Percentiles rank a stretch among this genome's conserved stretches.
Conservation (phyloP, 2,888 invertebrate genomes). For the Agrotis ipsilon region DNA sequence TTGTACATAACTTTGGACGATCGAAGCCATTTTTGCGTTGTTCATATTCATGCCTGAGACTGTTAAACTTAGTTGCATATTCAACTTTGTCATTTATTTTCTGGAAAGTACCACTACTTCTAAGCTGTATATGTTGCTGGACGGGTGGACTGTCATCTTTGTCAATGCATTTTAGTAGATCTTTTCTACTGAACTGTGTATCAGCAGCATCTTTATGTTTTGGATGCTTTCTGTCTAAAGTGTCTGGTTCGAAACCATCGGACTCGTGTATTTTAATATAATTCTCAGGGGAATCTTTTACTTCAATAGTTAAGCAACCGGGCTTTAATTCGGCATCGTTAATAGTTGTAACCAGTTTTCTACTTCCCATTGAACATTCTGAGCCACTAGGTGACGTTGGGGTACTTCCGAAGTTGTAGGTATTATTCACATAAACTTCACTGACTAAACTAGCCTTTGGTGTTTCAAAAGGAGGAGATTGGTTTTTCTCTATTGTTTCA, state of each 20-base stretch:
- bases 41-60: constrained; percentile 94
- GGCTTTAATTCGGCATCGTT: constrained; percentile 92
- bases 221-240: constrained; percentile 94
- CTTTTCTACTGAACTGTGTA: constrained; percentile 81
- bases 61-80: constrained; percentile 91
- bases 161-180: constrained; percentile 79
- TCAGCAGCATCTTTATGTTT: constrained; percentile 81
- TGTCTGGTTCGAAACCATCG: constrained; percentile 96
- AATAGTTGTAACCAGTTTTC: constrained; percentile 89
- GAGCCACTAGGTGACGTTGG: constrained; percentile 92
- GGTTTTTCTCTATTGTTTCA: constrained; percentile 81
- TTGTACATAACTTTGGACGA: constrained; percentile 80
- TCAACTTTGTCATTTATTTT: constrained; percentile 84
- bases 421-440: constrained; percentile 95
- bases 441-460: constrained; percentile 92
- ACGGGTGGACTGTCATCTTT: constrained; percentile 70
- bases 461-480: constrained; percentile 65
- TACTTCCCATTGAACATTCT: constrained; percentile 91
- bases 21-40: constrained; percentile 89
- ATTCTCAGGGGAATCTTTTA: constrained; percentile 95
- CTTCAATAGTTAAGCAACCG: constrained; percentile 96
- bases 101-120: constrained; percentile 94
- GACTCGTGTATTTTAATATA: constrained; percentile 95
- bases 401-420: constrained; percentile 92
- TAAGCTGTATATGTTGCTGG: constrained; percentile 92